These are phyloP conservation scores for Agelastica alni DNA, from an alignment of 2,888 invertebrate species.

Conservation along the genomic window DNA sequence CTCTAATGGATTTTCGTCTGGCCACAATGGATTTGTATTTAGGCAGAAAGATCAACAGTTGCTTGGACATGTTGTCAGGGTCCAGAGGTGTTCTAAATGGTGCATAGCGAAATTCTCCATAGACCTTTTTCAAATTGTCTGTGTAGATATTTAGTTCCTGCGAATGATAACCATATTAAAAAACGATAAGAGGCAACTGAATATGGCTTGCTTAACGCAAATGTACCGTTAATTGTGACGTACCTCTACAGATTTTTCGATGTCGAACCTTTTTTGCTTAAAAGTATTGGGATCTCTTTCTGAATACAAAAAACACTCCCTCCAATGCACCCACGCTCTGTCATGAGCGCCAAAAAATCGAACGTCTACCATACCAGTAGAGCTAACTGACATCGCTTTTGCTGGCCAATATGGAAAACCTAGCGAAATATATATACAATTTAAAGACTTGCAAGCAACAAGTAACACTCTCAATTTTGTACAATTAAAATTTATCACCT, in stretches of 20 bases:
- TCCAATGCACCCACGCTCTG: constrained; percentile 85
- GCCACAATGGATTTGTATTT: constrained; percentile 32
- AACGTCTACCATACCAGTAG: constrained; percentile 77
- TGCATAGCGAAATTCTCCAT: constrained; percentile 75
- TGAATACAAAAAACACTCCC: constrained; percentile 83
- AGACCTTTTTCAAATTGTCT: constrained; percentile 70
- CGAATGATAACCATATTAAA: constrained; percentile 30
- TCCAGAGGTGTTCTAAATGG: constrained; percentile 71
- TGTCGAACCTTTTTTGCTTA: constrained; percentile 63
- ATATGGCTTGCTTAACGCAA: neutral
- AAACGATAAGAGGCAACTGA: neutral
- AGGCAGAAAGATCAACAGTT: constrained; percentile 69
- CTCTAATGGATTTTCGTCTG: constrained; percentile 8
- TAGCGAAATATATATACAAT: constrained; percentile 43
- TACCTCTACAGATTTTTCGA: constrained; percentile 67
- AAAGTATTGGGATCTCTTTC: constrained; percentile 72
- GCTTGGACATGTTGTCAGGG: constrained; percentile 64
- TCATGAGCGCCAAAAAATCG: constrained; percentile 96
- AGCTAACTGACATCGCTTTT: constrained; percentile 77
- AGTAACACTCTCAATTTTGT: too few species aligned
- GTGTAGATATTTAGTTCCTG: constrained; percentile 79
- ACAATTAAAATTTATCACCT: too few species aligned
- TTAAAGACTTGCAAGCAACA: neutral
- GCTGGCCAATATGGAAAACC: constrained; percentile 98
- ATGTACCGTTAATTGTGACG: constrained; percentile 14